phyloP scores from a whole-genome alignment of 1,140 invertebrate species.

The Propsilocerus akamusi region DNA sequence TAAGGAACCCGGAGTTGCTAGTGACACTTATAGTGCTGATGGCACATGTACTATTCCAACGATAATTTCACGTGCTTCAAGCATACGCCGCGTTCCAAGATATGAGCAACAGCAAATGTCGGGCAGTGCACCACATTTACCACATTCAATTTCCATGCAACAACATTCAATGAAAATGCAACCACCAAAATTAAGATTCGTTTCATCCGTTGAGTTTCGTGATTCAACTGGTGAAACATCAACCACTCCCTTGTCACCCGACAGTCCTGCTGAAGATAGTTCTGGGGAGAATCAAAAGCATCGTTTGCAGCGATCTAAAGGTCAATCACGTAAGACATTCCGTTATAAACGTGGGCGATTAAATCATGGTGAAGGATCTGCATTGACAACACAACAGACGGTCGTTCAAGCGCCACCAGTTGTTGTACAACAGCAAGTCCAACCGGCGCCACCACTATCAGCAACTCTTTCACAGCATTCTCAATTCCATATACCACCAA shows the following conservation, averaged over 20 bases:
- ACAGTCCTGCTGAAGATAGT: conserved; percentile 46
- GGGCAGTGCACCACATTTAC: conserved; percentile 15
- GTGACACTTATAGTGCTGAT: conserved; percentile 22
- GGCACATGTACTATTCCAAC: conserved; percentile 9
- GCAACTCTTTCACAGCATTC: conserved; percentile 7
- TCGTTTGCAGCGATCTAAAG: conserved; percentile 77
- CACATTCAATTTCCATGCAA: conserved; percentile 21
- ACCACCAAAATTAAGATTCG: conserved; percentile 53
- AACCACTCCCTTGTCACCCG: conserved; percentile 50
- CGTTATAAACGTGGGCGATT: conserved; percentile 59
- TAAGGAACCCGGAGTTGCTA: conserved; percentile 19
- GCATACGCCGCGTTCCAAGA: conserved; percentile 13
- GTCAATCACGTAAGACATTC: conserved; percentile 86
- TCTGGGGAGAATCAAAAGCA: conserved; percentile 37
- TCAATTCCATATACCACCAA: conserved; percentile 7
- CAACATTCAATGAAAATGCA: conserved; percentile 21
- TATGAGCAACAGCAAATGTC: conserved; percentile 9
- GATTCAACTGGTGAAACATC: conserved; percentile 43
- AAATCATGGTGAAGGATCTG: conserved; percentile 26
- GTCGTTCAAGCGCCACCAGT: background rate
- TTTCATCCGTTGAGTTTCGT: conserved; percentile 44
- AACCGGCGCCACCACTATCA: conserved; percentile 16
- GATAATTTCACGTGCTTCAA: conserved; percentile 4
- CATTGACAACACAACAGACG: conserved; percentile 10
- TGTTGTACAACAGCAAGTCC: conserved; percentile 5